Conservation (phyloP, 2,888 invertebrate species). For the Dyspetes luteomarginatus region DNA sequence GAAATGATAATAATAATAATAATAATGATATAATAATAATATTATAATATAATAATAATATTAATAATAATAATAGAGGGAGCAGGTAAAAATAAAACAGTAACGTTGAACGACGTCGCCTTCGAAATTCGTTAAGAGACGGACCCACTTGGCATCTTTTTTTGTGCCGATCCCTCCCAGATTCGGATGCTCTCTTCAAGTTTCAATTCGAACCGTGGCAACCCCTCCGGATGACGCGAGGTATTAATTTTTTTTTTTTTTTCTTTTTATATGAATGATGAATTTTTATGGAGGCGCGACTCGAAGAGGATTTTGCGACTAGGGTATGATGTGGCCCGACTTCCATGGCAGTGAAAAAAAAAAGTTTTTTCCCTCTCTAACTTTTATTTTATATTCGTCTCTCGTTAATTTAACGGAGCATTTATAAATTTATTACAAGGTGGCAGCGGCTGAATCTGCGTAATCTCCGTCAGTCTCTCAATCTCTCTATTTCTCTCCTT, state of each 20-base stretch:
- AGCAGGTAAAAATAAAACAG: constrained; percentile 43
- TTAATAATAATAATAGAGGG: constrained; percentile 44
- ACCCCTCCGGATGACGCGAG: not conserved
- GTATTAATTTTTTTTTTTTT: not conserved
- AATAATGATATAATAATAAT: constrained; percentile 49
- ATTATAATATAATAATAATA: constrained; percentile 58
- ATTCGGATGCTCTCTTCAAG: constrained; percentile 20
- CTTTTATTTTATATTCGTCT: constrained; percentile 6
- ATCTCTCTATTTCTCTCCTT: not conserved
- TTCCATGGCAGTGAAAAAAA: constrained; percentile 61
- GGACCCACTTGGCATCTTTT: constrained; percentile 14
- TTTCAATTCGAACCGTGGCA: constrained; percentile 14
- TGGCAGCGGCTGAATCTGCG: constrained; percentile 8
- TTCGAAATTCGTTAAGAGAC: constrained; percentile 37
- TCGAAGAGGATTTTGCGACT: constrained; percentile 56
- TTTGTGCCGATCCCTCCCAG: constrained; percentile 33
- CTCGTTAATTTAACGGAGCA: constrained; percentile 15
- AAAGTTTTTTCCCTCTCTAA: constrained; percentile 6
- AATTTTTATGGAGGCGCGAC: constrained; percentile 26
- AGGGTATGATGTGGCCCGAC: constrained; percentile 56
- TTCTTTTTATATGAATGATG: constrained; percentile 17
- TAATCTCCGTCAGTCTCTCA: constrained; percentile 17
- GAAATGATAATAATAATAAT: constrained; percentile 56
- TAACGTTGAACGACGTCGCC: constrained; percentile 31
- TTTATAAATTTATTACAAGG: not conserved